Evolutionary conservation across 2,113 vertebrate species (phyloP).

Genomic region (Rhineura floridana): DNA sequence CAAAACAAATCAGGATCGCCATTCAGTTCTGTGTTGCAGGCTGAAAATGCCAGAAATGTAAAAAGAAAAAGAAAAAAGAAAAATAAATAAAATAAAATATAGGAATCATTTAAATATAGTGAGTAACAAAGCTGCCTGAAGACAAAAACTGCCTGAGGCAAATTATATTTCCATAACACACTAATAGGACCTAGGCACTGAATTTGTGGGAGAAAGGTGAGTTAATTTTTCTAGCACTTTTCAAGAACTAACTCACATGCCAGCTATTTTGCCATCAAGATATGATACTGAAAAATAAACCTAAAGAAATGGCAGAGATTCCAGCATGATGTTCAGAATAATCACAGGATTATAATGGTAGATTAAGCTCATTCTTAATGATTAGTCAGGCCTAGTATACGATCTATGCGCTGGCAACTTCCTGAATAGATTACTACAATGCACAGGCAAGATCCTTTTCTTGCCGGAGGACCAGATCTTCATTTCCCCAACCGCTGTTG

Average conservation of each 20-base stretch:
- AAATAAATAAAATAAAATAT: background rate
- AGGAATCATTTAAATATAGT: constrained; percentile 33
- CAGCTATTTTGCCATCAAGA: constrained; percentile 7
- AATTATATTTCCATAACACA: background rate
- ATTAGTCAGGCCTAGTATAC: background rate
- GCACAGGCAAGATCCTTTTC: no score
- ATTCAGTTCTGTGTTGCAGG: background rate
- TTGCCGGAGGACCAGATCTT: no score
- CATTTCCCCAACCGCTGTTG: no score
- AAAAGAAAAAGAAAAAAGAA: background rate
- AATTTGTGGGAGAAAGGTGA: constrained; percentile 7
- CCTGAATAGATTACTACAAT: no score
- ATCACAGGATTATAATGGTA: background rate
- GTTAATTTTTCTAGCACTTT: constrained; percentile 22
- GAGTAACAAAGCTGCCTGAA: constrained; percentile 13
- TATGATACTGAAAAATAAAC: constrained; percentile 9
- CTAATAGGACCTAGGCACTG: background rate
- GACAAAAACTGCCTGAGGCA: constrained; percentile 20
- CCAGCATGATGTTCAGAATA: background rate
- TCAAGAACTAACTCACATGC: background rate
- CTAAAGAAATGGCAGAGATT: background rate
- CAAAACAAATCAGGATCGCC: background rate
- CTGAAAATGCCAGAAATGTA: background rate
- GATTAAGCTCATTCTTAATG: background rate
- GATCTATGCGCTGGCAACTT: no score